Evolutionary conservation across 1,140 invertebrate species (phyloP), one percentile per base, ranked within the genome.

Genomic region (Drosophila santomea): DNA sequence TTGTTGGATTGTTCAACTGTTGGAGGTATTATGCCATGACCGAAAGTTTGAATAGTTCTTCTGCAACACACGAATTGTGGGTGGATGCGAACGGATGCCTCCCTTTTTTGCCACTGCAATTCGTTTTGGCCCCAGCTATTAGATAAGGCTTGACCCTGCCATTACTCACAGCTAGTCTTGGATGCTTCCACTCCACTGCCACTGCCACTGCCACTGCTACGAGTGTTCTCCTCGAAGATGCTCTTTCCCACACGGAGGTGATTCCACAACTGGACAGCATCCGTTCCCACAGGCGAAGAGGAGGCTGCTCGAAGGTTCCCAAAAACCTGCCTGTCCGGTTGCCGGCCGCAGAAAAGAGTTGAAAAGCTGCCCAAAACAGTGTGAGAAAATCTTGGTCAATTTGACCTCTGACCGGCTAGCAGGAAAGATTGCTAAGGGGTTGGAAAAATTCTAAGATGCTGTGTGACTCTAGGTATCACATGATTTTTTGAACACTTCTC

Each of bases 1-100:
- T 66, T 61, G 54, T 41, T 52, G 67, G 71, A 75, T 75, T 75
- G 59, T 69, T 28, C 67, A 73, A 78, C 75, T 78, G 78, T 64
- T 78, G 58, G 79, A 86, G 82, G 82, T 86, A 86, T 86, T 88
- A 86, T 86, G 79, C 83, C 83, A 86, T 89, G 83, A 76, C 83
- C 63, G 71, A 86, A 86, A 86, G 83, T 86, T 86, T 86, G 79
- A 86, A 86, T 79, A 79, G 83, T 86, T 86, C 83, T 86, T 86
- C 32, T 79, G 75, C 75, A 82, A 52, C 63, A 63, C 43, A 64
- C 32, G 32, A 54, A 61, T n/a, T 35, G 32, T 39, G 45, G 36
- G 44, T 14, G 28, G 60, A 10, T 36, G 56, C 38, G 38, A 43
- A 38, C 35, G 32, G 41, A 4, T 47, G 35, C 51, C 51, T 12